Conservation (phyloP, 2,888 invertebrate genomes). For the Folsomia manolachei region DNA sequence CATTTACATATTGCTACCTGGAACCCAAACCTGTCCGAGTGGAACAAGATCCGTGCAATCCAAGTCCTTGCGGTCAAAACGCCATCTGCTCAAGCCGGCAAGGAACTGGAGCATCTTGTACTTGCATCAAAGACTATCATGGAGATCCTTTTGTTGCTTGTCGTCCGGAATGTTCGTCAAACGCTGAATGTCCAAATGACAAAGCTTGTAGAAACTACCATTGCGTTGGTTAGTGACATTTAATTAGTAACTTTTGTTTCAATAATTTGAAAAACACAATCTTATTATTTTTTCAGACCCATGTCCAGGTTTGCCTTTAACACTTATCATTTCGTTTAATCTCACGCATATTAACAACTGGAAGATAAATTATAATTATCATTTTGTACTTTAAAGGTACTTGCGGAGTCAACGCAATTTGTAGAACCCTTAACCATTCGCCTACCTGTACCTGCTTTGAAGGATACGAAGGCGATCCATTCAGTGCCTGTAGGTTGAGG, state of each 20-base stretch:
- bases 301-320: no score
- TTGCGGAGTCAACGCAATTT: constrained; percentile 71
- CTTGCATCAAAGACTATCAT: constrained; percentile 51
- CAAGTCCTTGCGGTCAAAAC: constrained; percentile 41
- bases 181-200: constrained; percentile 62
- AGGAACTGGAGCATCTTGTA: constrained; percentile 54
- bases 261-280: constrained; percentile 71
- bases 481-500: constrained; percentile 37
- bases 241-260: constrained; percentile 52
- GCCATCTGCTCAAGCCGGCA: constrained; percentile 51
- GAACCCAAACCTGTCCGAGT: constrained; percentile 6
- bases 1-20: constrained; percentile 21
- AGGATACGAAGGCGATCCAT: constrained; percentile 47
- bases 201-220: constrained; percentile 64
- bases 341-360: no score
- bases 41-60: constrained; percentile 33
- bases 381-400: constrained; percentile 59
- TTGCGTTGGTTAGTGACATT: no score
- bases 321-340: no score
- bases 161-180: constrained; percentile 71
- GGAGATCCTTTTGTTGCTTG: constrained; percentile 52
- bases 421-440: constrained; percentile 71
- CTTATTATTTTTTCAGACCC: constrained; percentile 73
- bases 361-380: no score
- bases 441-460: not conserved